Evolutionary conservation across 2,888 invertebrate species (phyloP).

Genomic region (Trypoxylon attenuatum): DNA sequence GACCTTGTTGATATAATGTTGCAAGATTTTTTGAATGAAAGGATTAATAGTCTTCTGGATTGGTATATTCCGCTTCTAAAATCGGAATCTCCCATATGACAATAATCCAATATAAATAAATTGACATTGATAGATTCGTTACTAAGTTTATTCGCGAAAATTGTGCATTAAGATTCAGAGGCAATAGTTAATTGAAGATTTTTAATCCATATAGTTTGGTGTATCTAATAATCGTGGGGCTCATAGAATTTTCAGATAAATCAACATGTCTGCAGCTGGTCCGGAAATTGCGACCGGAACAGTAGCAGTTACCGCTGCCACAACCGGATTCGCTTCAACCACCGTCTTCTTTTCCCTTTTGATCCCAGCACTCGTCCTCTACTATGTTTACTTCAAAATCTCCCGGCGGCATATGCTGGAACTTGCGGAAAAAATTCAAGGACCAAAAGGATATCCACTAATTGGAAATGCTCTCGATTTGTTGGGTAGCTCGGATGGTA

Average conservation of each 20-base stretch:
- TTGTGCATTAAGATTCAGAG: too few relatives aligned
- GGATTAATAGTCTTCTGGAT: too few relatives aligned
- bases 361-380: slow-evolving; percentile 82
- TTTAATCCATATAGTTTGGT: too few relatives aligned
- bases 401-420: slow-evolving; percentile 84
- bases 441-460: slow-evolving; percentile 83
- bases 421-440: slow-evolving; percentile 83
- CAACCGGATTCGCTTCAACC: slow-evolving; percentile 78
- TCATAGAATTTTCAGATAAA: slow-evolving; percentile 22
- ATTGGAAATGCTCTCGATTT: slow-evolving; percentile 86
- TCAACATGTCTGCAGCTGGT: slow-evolving; percentile 67
- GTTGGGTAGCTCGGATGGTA: slow-evolving; percentile 84
- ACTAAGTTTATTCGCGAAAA: too few relatives aligned
- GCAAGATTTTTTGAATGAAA: too few relatives aligned
- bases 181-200: too few relatives aligned
- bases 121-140: too few relatives aligned
- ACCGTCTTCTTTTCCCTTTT: slow-evolving; percentile 84
- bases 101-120: too few relatives aligned
- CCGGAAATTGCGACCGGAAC: slow-evolving; percentile 69
- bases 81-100: too few relatives aligned
- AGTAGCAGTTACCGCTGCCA: slow-evolving; percentile 70
- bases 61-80: too few relatives aligned
- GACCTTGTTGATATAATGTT: too few relatives aligned
- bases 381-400: slow-evolving; percentile 85
- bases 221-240: too few relatives aligned